Evolutionary conservation across 37 sponge, comb jelly and placozoan genomes (phyloP).

Genomic region (Geodia barretti): DNA sequence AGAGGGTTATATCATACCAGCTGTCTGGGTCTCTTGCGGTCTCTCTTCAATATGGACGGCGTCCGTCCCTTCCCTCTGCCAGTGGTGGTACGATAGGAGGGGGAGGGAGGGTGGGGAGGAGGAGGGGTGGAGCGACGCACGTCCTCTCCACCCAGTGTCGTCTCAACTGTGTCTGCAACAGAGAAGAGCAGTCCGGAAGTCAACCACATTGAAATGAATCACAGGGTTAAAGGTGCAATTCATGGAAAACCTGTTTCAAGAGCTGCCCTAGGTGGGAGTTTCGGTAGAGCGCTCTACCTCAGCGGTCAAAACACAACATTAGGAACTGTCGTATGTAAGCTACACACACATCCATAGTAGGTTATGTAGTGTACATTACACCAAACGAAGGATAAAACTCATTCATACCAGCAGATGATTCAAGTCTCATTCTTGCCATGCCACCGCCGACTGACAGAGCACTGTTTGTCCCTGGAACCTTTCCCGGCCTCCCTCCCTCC

Average conservation of each 20-base stretch:
- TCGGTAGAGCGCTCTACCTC: no score
- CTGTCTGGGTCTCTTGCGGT: slow-evolving; percentile 15
- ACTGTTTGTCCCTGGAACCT: no score
- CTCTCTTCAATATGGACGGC: slow-evolving; percentile 29
- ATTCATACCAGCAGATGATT: neutral
- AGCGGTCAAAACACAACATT: no score
- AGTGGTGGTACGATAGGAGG: neutral
- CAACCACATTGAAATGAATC: no score
- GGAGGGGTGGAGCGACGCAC: neutral
- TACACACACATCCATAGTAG: no score
- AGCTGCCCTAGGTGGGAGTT: no score
- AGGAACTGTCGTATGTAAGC: no score
- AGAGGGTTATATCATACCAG: slow-evolving; percentile 2
- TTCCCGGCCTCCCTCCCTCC: no score
- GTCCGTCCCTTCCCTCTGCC: slow-evolving; percentile 1
- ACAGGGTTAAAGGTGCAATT: no score
- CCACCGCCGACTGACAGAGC: neutral
- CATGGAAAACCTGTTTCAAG: no score
- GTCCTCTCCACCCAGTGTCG: neutral
- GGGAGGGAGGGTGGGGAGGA: neutral
- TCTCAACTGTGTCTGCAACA: neutral
- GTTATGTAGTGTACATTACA: no score
- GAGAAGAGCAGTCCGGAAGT: no score
- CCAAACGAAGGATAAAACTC: neutral
- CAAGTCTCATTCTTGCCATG: neutral